Percentiles rank a stretch among this genome's conserved stretches.
Conservation (phyloP, 2,888 invertebrate species). For the Brachyptera putata region DNA sequence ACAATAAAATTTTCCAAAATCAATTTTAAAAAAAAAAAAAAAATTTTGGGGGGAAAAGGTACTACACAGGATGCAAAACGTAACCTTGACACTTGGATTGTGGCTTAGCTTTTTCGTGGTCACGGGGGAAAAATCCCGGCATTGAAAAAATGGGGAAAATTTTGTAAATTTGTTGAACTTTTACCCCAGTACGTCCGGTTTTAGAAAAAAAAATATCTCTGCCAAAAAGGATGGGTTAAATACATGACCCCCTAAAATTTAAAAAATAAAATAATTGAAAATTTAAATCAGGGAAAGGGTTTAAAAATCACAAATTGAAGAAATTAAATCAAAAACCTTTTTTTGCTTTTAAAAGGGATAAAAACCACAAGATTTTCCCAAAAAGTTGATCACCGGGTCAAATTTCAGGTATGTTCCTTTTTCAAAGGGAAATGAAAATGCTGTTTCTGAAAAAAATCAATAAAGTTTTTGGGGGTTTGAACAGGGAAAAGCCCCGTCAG, state of each 20-base stretch:
- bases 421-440: no score
- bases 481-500: no score
- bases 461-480: no score
- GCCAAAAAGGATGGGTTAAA: not conserved
- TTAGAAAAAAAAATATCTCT: not conserved
- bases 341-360: slow-evolving; percentile 14
- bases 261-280: slow-evolving; percentile 22
- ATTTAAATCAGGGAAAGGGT: not conserved
- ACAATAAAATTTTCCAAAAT: not conserved
- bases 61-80: not conserved
- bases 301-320: not conserved
- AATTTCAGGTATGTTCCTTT: slow-evolving; percentile 16
- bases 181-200: not conserved
- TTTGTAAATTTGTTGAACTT: not conserved
- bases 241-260: slow-evolving; percentile 23
- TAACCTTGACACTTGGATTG: not conserved
- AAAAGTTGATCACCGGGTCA: slow-evolving; percentile 24
- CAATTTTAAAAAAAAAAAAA: not conserved
- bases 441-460: no score
- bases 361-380: slow-evolving; percentile 23
- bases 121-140: not conserved
- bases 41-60: not conserved
- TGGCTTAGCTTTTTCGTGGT: slow-evolving; percentile 31
- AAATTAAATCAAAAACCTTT: slow-evolving; percentile 4
- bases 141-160: slow-evolving; percentile 26